Conservation (phyloP, 2,797 vertebrate genomes). For the Poecilia velifera region DNA sequence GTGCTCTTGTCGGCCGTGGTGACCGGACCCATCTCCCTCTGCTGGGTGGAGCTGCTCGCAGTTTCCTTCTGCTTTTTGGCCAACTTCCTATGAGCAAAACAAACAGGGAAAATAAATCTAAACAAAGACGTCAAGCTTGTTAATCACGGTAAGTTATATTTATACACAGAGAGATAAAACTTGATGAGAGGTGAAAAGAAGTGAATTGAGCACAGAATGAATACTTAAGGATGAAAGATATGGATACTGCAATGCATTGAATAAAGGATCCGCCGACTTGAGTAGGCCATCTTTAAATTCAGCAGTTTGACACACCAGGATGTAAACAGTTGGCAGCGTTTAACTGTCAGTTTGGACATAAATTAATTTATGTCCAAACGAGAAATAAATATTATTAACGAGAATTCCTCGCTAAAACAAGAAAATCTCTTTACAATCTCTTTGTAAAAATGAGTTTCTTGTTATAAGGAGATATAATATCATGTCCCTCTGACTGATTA, state of each 20-base stretch:
- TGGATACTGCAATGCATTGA: background rate
- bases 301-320: background rate
- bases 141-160: background rate
- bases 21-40: constrained; percentile 96
- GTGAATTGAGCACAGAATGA: background rate
- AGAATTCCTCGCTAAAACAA: too few species aligned
- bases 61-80: constrained; percentile 99
- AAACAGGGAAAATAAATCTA: constrained; percentile 1
- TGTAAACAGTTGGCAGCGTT: background rate
- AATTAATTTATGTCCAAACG: too few species aligned
- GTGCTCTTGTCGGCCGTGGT: constrained; percentile 89
- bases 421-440: too few species aligned
- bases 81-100: constrained; percentile 86
- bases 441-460: too few species aligned
- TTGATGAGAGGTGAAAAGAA: background rate
- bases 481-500: too few species aligned
- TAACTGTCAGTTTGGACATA: too few species aligned
- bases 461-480: too few species aligned
- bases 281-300: background rate
- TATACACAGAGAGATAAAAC: background rate
- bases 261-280: background rate
- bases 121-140: background rate
- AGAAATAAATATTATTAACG: too few species aligned
- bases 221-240: background rate
- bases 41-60: constrained; percentile 89